phyloP scores from a whole-genome alignment of 1,140 invertebrate genomes.

The Eufriesea mexicana region DNA sequence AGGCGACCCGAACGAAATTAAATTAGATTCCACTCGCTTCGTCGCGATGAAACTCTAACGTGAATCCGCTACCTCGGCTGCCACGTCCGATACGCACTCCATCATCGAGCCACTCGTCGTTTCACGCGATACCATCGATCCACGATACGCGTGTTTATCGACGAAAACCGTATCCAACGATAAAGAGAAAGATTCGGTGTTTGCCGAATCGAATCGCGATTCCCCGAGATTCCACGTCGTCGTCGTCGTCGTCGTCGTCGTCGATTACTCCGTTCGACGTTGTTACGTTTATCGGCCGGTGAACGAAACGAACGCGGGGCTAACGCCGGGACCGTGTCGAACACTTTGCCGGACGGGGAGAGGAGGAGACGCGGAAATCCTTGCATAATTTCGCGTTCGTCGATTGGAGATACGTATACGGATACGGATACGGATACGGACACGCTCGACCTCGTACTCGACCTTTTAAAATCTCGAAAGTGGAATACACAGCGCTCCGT shows the following conservation, averaged over 20 bases:
- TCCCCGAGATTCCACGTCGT: background rate
- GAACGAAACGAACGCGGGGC: background rate
- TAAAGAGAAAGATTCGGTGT: no score
- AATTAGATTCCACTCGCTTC: no score
- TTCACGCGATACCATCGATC: background rate
- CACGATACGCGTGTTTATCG: background rate
- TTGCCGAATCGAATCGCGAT: no score
- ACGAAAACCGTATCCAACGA: no score
- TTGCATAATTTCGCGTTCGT: slow-evolving; percentile 3
- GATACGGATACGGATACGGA: background rate
- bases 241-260: no score
- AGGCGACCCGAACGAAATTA: background rate
- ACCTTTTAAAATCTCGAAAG: slow-evolving; percentile 1
- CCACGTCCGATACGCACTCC: no score
- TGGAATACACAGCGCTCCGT: background rate
- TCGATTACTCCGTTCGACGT: no score
- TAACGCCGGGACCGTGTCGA: no score
- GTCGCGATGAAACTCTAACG: no score
- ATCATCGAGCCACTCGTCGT: no score
- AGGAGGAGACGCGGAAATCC: background rate
- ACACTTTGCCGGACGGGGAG: no score
- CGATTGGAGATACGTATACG: slow-evolving; percentile 1
- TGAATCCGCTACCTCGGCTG: no score
- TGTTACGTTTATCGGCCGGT: background rate
- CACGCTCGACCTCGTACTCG: slow-evolving; percentile 1